Base-by-base conservation (phyloP, 2,797 vertebrate genomes). In the Alosa sapidissima region DNA sequence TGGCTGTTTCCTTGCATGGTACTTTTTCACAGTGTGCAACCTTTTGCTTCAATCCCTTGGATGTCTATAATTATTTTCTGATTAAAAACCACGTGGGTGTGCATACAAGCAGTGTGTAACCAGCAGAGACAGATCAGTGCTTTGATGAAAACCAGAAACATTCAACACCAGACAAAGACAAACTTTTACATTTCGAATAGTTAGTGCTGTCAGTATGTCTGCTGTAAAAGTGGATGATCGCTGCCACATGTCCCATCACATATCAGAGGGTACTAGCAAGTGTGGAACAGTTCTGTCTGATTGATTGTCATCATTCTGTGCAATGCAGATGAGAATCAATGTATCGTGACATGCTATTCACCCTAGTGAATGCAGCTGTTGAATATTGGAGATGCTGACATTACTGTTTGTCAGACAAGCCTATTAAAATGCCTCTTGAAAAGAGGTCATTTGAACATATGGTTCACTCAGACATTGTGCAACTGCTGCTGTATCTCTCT, bases 381-480 rank as follows among this genome's bases (percentile, higher is more conserved):
- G 36, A 47, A 21, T 47, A 45, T 21, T 45, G 41, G 5, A 2
- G 16, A 78, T 78, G 72, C 72, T 78, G 72, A 78, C 72, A 78
- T 45, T 47, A 78, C 36, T 78, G 72, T 78, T 47, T 5, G 14
- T 75, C 33, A 78, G 72, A 78, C 6, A 7, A 78, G 16, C 9
- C 41, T 47, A 78, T 78, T 78, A 78, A 78, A 78, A 47, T 14
- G 6, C 10, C 72, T 47, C 36, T 1, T 47, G 5, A 47, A 47
- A 78, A 78, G 72, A 45, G 72, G 36, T 47, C n/a, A 21, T 47
- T 6, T 45, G 41, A 78, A 21, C 72, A 47, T 78, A 78, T 78
- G 68, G 68, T 41, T 72, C 28, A 72, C 33, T 72, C 68, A 78
- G 72, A n/a, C 41, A 78, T 45, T 78, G 36, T 78, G 72, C 62